Evolutionary conservation across 2,797 vertebrate genomes (phyloP).

Genomic region (Propithecus perrieri): DNA sequence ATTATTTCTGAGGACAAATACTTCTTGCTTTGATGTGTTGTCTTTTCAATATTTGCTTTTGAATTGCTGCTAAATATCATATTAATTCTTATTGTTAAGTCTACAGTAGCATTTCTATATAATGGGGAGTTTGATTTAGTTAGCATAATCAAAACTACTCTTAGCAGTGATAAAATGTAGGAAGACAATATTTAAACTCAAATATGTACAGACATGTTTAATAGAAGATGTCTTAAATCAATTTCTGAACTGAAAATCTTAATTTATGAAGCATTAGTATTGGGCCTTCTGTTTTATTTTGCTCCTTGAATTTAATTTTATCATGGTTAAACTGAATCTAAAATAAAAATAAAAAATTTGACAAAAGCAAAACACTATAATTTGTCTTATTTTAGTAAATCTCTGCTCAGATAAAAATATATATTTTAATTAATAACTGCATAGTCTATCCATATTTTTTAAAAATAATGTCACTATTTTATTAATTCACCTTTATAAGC

Average conservation of each 20-base stretch:
- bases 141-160: conserved; percentile 77
- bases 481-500: not conserved
- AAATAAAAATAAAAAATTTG: conserved; percentile 57
- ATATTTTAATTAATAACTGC: not conserved
- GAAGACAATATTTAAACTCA: conserved; percentile 49
- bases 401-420: not conserved
- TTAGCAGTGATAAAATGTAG: conserved; percentile 72
- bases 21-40: conserved; percentile 36
- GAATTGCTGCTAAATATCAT: conserved; percentile 9
- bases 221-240: conserved; percentile 71
- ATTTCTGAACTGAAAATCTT: conserved; percentile 57
- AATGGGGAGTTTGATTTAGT: conserved; percentile 66
- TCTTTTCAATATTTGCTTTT: conserved; percentile 59
- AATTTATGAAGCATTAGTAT: conserved; percentile 41
- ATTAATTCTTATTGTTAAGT: conserved; percentile 64
- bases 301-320: conserved; percentile 56
- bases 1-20: conserved; percentile 45
- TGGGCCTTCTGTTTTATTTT: conserved; percentile 71
- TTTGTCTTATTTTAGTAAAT: not conserved
- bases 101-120: conserved; percentile 68
- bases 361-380: not conserved
- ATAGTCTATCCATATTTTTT: not conserved
- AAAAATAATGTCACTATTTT: not conserved
- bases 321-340: not conserved
- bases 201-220: conserved; percentile 69